Evolutionary conservation across 2,888 invertebrate species (phyloP).

Genomic region (Acholoe squamosa): DNA sequence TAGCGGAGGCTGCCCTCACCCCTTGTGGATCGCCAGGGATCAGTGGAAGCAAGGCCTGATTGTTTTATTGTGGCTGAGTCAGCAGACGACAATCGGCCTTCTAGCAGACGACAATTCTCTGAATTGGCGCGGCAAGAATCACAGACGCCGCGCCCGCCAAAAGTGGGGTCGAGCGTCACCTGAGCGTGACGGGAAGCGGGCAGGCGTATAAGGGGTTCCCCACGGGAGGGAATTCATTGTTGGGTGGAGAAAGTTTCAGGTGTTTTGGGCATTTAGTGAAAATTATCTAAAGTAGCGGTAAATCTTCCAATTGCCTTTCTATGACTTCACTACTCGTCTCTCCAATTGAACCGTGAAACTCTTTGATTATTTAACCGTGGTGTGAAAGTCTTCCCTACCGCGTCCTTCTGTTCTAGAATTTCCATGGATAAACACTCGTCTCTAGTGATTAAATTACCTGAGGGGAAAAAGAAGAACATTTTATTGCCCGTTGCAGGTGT

Average conservation of each 20-base stretch:
- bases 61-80: conserved; percentile 51
- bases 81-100: not conserved
- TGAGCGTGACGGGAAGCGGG: not conserved
- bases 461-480: not conserved
- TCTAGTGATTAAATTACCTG: not conserved
- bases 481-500: no score
- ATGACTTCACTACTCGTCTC: not conserved
- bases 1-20: conserved; percentile 4
- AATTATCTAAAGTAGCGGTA: conserved; percentile 4
- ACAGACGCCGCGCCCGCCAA: not conserved
- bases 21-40: conserved; percentile 16
- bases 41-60: conserved; percentile 15
- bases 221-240: not conserved
- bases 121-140: not conserved
- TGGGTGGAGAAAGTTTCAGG: not conserved
- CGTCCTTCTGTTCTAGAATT: not conserved
- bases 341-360: not conserved
- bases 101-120: not conserved
- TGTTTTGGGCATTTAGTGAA: not conserved
- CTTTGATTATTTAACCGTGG: conserved; percentile 17
- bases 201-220: not conserved
- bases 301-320: not conserved
- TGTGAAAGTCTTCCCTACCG: not conserved
- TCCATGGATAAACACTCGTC: not conserved
- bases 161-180: not conserved